Conservation (phyloP, 2,797 vertebrate species). For the Rhodeus uyekii region DNA sequence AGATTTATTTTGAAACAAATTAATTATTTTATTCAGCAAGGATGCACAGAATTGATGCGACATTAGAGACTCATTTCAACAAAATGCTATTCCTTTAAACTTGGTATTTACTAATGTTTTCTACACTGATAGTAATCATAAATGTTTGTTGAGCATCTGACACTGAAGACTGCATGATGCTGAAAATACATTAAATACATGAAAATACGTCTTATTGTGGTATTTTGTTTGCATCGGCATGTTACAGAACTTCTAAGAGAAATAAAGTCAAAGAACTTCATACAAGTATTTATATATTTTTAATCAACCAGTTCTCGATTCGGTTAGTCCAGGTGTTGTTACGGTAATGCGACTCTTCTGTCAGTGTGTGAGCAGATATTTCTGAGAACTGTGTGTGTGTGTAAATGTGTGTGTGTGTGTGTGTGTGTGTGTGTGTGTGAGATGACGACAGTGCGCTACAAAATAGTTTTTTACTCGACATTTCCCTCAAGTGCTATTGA, state of each 20-base stretch:
- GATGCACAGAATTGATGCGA: too few species aligned
- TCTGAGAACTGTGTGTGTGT: neutral
- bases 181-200: too few species aligned
- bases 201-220: too few species aligned
- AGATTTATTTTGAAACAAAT: too few species aligned
- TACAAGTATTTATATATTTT: neutral
- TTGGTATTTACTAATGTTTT: too few species aligned
- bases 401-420: neutral
- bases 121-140: too few species aligned
- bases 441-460: neutral
- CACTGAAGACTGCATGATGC: too few species aligned
- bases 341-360: conserved; percentile 45
- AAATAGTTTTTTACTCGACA: neutral
- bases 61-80: too few species aligned
- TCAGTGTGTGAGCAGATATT: conserved; percentile 34
- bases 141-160: too few species aligned
- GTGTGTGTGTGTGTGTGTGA: conserved; percentile 16
- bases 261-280: neutral
- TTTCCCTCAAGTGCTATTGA: conserved; percentile 8
- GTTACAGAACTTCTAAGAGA: neutral
- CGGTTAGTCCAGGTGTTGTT: conserved; percentile 17
- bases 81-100: too few species aligned
- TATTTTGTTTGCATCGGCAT: neutral
- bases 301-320: neutral
- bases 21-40: too few species aligned